phyloP scores from a whole-genome alignment of 2,113 vertebrate genomes.

The Aphyosemion australe region DNA sequence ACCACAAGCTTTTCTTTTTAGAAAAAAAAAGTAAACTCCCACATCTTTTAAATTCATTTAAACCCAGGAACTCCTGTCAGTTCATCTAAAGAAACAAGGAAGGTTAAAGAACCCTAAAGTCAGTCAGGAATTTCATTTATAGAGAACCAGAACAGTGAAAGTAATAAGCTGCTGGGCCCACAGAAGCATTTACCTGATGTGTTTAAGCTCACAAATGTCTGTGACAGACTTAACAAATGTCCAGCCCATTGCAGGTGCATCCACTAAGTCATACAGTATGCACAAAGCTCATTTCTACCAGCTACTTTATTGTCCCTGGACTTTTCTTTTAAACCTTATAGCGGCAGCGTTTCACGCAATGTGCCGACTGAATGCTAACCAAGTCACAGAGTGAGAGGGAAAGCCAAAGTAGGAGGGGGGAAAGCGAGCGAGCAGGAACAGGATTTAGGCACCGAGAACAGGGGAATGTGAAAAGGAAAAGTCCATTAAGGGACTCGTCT shows the following conservation, averaged over 20 bases:
- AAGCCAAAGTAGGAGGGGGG: conserved; percentile 45
- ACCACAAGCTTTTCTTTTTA: no score
- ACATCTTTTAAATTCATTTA: no score
- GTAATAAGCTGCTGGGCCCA: no score
- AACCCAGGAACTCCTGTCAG: no score
- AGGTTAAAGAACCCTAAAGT: no score
- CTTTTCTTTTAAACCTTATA: conserved; percentile 22
- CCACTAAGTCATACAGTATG: conserved; percentile 32
- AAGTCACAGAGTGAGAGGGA: conserved; percentile 48
- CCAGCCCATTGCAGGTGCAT: conserved; percentile 50
- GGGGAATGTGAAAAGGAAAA: conserved; percentile 35
- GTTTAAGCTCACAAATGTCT: no score
- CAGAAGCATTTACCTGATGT: no score
- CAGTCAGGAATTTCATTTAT: no score
- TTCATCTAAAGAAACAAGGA: no score
- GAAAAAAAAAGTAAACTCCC: no score
- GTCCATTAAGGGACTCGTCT: conserved; percentile 30
- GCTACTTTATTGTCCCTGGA: conserved; percentile 62
- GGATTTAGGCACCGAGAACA: conserved; percentile 32
- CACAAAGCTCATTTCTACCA: conserved; percentile 34
- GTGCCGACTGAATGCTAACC: conserved; percentile 55
- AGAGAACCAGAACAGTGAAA: no score
- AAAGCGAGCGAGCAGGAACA: conserved; percentile 17
- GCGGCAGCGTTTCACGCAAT: conserved; percentile 61
- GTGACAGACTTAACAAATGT: conserved; percentile 44